These are phyloP conservation scores for Minunthozetes semirufus DNA, from an alignment of 2,888 invertebrate genomes.

Conservation along the genomic window DNA sequence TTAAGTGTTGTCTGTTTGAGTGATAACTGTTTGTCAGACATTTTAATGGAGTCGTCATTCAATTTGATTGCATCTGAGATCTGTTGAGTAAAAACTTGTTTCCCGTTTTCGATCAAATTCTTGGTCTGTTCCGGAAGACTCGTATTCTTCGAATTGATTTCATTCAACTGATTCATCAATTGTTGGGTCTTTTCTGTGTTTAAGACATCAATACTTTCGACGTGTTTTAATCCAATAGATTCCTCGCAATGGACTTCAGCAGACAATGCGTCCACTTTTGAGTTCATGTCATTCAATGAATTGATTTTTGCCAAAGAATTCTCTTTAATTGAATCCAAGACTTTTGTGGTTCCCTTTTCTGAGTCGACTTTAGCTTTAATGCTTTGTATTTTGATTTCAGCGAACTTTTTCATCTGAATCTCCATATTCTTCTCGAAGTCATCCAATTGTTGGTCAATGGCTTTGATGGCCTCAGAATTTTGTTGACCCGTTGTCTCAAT, in stretches of 20 bases:
- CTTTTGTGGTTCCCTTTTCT: not conserved
- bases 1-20: not conserved
- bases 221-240: not conserved
- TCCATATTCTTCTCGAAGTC: not conserved
- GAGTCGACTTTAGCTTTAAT: not conserved
- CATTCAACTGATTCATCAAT: not conserved
- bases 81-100: not conserved
- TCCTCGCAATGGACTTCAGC: not conserved
- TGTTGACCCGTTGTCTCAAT: not conserved
- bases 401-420: not conserved
- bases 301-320: not conserved
- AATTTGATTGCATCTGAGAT: not conserved
- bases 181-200: constrained; percentile 1
- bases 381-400: not conserved
- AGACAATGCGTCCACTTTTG: not conserved
- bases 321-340: not conserved
- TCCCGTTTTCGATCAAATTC: not conserved
- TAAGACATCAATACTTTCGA: constrained; percentile 11
- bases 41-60: not conserved
- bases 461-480: not conserved
- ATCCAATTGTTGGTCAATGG: not conserved
- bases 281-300: not conserved
- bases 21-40: not conserved
- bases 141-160: not conserved
- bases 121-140: not conserved